Conservation (phyloP, 2,797 vertebrate species). For the Platyrinchus mystaceus region DNA sequence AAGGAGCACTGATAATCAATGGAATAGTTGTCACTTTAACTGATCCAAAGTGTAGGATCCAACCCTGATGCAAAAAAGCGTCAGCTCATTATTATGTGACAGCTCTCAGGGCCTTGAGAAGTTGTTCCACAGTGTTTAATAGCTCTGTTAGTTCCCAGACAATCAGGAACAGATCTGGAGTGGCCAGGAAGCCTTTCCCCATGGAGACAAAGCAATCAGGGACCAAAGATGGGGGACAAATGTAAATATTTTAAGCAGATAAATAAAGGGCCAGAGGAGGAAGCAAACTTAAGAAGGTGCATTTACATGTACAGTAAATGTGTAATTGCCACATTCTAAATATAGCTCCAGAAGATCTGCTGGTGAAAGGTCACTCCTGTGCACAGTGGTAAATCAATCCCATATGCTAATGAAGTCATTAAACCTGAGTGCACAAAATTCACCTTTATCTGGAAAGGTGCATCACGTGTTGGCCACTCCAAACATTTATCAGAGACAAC, state of each 20-base stretch:
- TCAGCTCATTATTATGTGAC: neutral
- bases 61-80: neutral
- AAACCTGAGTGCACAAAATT: neutral
- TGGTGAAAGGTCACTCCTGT: slow-evolving; percentile 30
- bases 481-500: neutral
- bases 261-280: neutral
- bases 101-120: neutral
- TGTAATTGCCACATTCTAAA: neutral
- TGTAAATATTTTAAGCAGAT: neutral
- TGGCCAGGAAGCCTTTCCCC: neutral
- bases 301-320: neutral
- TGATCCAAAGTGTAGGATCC: neutral
- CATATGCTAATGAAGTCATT: neutral
- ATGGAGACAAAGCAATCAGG: neutral
- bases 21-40: neutral
- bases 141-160: neutral
- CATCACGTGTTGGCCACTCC: neutral
- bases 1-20: neutral
- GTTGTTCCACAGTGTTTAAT: neutral
- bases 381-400: slow-evolving; percentile 11
- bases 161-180: neutral
- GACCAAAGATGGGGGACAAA: neutral
- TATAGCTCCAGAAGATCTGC: neutral
- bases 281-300: neutral
- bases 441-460: neutral